phyloP scores from a whole-genome alignment of 2,888 invertebrate species.

The Drosophila picticornis region DNA sequence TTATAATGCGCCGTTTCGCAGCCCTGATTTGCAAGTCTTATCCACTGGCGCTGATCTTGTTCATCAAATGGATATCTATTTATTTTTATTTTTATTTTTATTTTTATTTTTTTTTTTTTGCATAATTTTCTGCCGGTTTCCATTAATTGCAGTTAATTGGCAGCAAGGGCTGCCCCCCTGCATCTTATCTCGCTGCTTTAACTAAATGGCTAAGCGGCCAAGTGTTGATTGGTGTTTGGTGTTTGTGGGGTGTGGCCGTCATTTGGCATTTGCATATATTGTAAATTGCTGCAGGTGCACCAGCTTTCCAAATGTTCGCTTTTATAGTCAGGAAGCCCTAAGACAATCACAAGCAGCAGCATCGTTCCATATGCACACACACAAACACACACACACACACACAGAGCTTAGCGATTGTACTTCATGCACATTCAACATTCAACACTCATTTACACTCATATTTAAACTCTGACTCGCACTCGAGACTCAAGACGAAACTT shows the following conservation, averaged over 20 bases:
- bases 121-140: conserved; percentile 59
- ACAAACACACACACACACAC: neutral
- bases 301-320: conserved; percentile 43
- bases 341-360: conserved; percentile 18
- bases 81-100: neutral
- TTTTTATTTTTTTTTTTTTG: conserved; percentile 40
- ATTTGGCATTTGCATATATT: conserved; percentile 62
- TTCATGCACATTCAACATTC: conserved; percentile 10
- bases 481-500: conserved; percentile 33
- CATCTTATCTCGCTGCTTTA: neutral
- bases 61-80: conserved; percentile 53
- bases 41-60: conserved; percentile 70
- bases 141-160: conserved; percentile 76
- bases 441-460: conserved; percentile 28
- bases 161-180: conserved; percentile 58
- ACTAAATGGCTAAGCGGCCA: conserved; percentile 28
- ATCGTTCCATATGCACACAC: neutral
- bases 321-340: conserved; percentile 35
- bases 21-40: conserved; percentile 44
- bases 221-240: conserved; percentile 71
- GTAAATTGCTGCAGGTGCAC: conserved; percentile 64
- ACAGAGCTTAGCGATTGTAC: neutral
- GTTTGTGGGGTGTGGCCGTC: conserved; percentile 67
- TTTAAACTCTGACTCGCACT: conserved; percentile 15
- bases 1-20: conserved; percentile 12